phyloP scores from a whole-genome alignment of 2,888 invertebrate species.

The Thereva nobilitata region DNA sequence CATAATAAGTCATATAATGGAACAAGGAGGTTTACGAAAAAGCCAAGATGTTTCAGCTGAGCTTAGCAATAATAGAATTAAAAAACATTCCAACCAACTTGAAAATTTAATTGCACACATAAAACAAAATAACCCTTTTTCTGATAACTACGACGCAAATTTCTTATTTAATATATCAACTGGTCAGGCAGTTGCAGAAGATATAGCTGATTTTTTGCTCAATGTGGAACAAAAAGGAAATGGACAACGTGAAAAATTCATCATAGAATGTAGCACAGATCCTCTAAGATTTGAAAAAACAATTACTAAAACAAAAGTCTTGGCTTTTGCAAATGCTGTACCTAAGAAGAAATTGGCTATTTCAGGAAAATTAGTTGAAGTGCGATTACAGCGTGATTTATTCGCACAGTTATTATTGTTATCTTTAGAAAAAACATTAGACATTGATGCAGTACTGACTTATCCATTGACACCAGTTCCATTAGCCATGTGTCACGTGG shows the following conservation, averaged over 20 bases:
- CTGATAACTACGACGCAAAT: slow-evolving; percentile 26
- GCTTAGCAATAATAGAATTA: slow-evolving; percentile 5
- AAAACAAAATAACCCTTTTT: slow-evolving; percentile 27
- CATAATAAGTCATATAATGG: slow-evolving; percentile 40
- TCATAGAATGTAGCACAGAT: slow-evolving; percentile 45
- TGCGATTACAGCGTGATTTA: slow-evolving; percentile 46
- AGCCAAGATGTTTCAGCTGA: slow-evolving; percentile 27
- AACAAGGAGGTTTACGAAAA: slow-evolving; percentile 18
- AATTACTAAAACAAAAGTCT: slow-evolving; percentile 44
- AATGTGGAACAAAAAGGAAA: slow-evolving; percentile 45
- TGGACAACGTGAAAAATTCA: slow-evolving; percentile 40
- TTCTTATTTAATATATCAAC: slow-evolving; percentile 45
- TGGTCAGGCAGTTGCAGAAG: slow-evolving; percentile 44
- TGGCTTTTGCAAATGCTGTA: slow-evolving; percentile 43
- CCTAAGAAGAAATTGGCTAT: slow-evolving; percentile 34
- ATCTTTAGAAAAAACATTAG: slow-evolving; percentile 42
- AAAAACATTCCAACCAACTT: slow-evolving; percentile 26
- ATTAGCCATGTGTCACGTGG: slow-evolving; percentile 47
- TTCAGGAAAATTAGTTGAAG: slow-evolving; percentile 46
- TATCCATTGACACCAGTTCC: slow-evolving; percentile 48
- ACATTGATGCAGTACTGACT: slow-evolving; percentile 44
- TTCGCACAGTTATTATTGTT: slow-evolving; percentile 47
- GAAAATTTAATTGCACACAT: slow-evolving; percentile 23
- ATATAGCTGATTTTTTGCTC: slow-evolving; percentile 44
- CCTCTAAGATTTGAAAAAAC: slow-evolving; percentile 44